Evolutionary conservation across 2,113 vertebrate species (phyloP).

Genomic region (Myiagra hebetior): DNA sequence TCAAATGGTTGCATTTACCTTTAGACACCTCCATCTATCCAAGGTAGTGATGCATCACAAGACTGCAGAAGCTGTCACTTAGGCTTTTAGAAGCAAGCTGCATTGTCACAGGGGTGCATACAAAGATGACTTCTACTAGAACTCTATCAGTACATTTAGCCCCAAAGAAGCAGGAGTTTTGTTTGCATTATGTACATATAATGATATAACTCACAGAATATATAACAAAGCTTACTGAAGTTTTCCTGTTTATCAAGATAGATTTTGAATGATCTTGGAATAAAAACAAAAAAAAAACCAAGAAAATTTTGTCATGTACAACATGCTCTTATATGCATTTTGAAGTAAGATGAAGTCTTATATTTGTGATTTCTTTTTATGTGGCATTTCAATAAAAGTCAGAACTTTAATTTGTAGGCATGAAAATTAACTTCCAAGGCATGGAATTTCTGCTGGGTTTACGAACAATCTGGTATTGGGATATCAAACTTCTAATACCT

Average conservation of each 20-base stretch:
- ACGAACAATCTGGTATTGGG: not conserved
- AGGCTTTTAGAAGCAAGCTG: not conserved
- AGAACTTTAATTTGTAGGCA: not conserved
- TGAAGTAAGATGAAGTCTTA: not conserved
- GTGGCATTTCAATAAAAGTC: not conserved
- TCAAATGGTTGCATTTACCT: not conserved
- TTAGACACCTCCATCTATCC: not conserved
- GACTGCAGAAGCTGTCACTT: not conserved
- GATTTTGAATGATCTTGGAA: not conserved
- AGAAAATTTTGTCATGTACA: not conserved
- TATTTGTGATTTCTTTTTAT: not conserved
- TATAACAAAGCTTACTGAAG: not conserved
- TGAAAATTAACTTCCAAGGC: not conserved
- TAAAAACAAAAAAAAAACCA: too few species aligned
- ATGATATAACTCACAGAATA: not conserved
- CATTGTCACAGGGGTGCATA: not conserved
- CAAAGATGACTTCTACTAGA: not conserved
- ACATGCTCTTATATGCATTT: accelerated
- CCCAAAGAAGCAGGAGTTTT: not conserved
- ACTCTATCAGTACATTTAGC: not conserved
- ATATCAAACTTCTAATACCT: not conserved
- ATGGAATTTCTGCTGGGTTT: not conserved
- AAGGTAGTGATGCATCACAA: not conserved
- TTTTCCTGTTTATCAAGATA: not conserved
- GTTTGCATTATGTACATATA: not conserved